A percentile compares a stretch with the other conserved stretches of the same genome.
Evolutionary conservation across 2,888 invertebrate genomes (phyloP).

Genomic region (Zygogramma bicolorata): DNA sequence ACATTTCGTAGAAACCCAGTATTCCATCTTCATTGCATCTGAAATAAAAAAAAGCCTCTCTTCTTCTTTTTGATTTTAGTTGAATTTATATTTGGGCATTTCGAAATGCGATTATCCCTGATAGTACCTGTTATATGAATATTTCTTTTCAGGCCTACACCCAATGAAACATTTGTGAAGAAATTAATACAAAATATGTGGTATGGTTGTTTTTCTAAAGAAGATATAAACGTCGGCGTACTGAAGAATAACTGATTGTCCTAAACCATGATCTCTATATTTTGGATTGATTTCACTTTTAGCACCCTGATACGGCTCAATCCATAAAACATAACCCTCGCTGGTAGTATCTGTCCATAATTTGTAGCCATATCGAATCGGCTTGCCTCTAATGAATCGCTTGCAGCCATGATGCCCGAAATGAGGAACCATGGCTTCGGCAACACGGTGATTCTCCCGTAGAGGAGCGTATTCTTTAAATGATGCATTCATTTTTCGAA

Average conservation of each 20-base stretch:
- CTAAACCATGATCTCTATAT: constrained; percentile 43
- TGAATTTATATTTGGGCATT: background rate
- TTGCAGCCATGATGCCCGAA: constrained; percentile 55
- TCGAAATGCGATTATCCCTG: constrained; percentile 36
- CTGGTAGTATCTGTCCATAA: background rate
- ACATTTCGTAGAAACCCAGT: constrained; percentile 20
- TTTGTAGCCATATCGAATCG: background rate
- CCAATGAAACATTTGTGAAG: constrained; percentile 40
- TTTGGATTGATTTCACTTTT: constrained; percentile 33
- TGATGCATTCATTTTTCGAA: constrained; percentile 47
- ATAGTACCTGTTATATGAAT: constrained; percentile 39
- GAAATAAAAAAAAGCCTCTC: background rate
- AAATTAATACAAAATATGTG: constrained; percentile 49
- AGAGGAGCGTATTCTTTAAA: constrained; percentile 51
- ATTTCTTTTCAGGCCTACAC: constrained; percentile 32
- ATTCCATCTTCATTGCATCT: background rate
- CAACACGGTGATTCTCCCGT: constrained; percentile 55
- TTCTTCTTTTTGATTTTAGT: background rate
- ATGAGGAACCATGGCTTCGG: constrained; percentile 60
- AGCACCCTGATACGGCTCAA: constrained; percentile 49
- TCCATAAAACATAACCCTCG: constrained; percentile 24
- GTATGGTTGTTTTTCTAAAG: background rate
- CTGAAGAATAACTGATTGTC: constrained; percentile 33
- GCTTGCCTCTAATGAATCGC: constrained; percentile 24
- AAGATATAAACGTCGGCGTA: constrained; percentile 27